A percentile compares a stretch with the other conserved stretches of the same genome.
Conservation (phyloP, 1,140 invertebrate species). For the Pectinophora gossypiella region DNA sequence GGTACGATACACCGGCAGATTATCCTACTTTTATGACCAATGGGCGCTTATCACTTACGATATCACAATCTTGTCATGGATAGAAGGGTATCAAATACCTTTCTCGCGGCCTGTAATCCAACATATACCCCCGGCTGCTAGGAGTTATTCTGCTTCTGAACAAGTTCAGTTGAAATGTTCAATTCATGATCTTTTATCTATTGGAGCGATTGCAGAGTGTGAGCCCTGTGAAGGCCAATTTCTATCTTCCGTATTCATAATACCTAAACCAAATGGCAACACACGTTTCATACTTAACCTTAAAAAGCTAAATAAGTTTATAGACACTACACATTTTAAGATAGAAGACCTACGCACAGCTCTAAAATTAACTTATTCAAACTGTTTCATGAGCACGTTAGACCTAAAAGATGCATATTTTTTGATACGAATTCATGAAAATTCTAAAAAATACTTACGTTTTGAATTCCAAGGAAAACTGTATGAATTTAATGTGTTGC, state of each 20-base stretch:
- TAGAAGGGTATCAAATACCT: slow-evolving; percentile 17
- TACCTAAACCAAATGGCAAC: slow-evolving; percentile 24
- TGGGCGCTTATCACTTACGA: slow-evolving; percentile 12
- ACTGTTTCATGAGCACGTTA: slow-evolving; percentile 3
- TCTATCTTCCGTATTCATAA: slow-evolving; percentile 19
- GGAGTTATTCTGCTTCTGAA: neutral
- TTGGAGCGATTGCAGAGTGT: slow-evolving; percentile 19
- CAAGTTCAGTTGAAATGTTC: neutral
- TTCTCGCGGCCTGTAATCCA: slow-evolving; percentile 16
- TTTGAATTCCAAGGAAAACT: neutral
- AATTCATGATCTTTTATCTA: slow-evolving; percentile 13
- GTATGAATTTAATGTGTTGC: slow-evolving; percentile 8
- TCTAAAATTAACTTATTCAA: slow-evolving; percentile 4
- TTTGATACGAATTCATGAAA: neutral
- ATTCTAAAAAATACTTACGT: slow-evolving; percentile 3
- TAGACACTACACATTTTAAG: slow-evolving; percentile 11
- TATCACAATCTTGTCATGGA: slow-evolving; percentile 13
- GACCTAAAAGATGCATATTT: slow-evolving; percentile 8
- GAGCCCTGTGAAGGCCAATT: slow-evolving; percentile 13
- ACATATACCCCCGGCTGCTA: neutral
- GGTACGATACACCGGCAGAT: slow-evolving; percentile 13
- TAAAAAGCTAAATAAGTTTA: slow-evolving; percentile 14
- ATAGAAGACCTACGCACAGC: slow-evolving; percentile 9
- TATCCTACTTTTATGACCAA: slow-evolving; percentile 6
- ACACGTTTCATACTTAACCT: slow-evolving; percentile 13